Evolutionary conservation across 2,113 vertebrate genomes (phyloP), one percentile per base, ranked within the genome.

Genomic region (Ceratotherium simum): DNA sequence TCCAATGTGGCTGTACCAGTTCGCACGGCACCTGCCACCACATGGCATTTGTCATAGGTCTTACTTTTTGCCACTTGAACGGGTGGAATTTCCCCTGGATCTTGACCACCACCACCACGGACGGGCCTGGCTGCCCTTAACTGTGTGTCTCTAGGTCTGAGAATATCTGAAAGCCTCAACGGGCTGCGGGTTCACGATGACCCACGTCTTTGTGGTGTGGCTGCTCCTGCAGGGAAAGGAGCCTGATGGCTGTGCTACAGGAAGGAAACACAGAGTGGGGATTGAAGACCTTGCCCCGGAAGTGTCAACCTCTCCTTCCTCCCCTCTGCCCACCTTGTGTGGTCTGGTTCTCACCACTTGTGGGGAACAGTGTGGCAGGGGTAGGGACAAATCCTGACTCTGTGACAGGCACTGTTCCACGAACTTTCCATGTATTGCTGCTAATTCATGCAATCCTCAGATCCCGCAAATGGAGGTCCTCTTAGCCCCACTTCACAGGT

Each of bases 131-230:
- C 31, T 60, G 83, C 72, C 51, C 2, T 6, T 1, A 8, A 8
- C 21, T 48, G 31, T 23, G 18, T 33, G 6, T 8, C 33, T 54
- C 27, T 20, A 39, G 72, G 31, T 56, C 58, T 76, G 60, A 67
- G 76, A 31, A 20, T 5, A 2, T 39, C 93, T 16, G 1, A 67
- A 36, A 29, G n/a, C 27, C 62, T 7, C 25, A 31, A 2, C 0
- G 0, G 31, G 69, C 56, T 2, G 6, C 7, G 3, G 70, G 36
- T 46, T n/a, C 17, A 1, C 16, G 33, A 20, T 1, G 42, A 6
- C 64, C 25, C 25, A 16, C 9, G 1, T 33, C 78, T 48, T 25
- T 8, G 10, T 10, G 27, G 46, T 13, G 11, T 16, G 23, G 42
- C 8, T 1, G 6, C 39, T 54, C 29, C 8, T 4, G 14, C 62